Evolutionary conservation across 1,140 invertebrate species (phyloP).

Genomic region (Harpegnathos saltator): DNA sequence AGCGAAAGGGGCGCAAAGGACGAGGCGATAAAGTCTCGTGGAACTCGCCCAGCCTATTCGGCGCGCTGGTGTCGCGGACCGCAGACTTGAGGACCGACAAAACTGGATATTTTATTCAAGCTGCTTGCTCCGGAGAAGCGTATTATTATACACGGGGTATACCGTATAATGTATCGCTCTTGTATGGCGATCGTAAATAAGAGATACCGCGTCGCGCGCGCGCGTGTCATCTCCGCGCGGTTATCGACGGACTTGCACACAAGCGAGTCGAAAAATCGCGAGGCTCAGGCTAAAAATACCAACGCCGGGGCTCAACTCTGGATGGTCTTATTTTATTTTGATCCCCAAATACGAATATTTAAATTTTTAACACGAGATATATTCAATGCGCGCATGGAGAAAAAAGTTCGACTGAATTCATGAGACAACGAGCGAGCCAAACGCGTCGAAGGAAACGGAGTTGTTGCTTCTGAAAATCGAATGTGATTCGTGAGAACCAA

Average conservation of each 20-base stretch:
- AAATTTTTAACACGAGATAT: too few relatives aligned
- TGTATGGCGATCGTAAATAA: constrained; percentile 5
- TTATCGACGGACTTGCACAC: not conserved
- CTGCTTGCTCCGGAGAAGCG: constrained; percentile 43
- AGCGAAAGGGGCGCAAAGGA: constrained; percentile 34
- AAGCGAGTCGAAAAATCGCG: too few relatives aligned
- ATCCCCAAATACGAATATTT: too few relatives aligned
- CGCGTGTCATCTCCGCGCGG: not conserved
- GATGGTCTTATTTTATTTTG: too few relatives aligned
- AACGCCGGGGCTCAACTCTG: too few relatives aligned
- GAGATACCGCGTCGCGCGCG: not conserved
- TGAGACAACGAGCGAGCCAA: too few relatives aligned
- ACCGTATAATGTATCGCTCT: not conserved
- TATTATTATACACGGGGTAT: not conserved
- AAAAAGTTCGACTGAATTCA: too few relatives aligned
- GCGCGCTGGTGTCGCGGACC: constrained; percentile 19
- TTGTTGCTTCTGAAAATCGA: too few relatives aligned
- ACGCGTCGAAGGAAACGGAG: too few relatives aligned
- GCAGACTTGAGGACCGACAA: constrained; percentile 55
- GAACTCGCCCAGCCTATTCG: constrained; percentile 36
- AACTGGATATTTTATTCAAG: constrained; percentile 77
- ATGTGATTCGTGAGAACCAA: too few relatives aligned
- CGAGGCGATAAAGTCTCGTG: constrained; percentile 60
- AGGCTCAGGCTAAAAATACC: too few relatives aligned
- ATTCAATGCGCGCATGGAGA: too few relatives aligned